Percentiles rank a stretch among this genome's conserved stretches.
phyloP scores from a whole-genome alignment of 2,797 vertebrate species.

The Sylvia borin region DNA sequence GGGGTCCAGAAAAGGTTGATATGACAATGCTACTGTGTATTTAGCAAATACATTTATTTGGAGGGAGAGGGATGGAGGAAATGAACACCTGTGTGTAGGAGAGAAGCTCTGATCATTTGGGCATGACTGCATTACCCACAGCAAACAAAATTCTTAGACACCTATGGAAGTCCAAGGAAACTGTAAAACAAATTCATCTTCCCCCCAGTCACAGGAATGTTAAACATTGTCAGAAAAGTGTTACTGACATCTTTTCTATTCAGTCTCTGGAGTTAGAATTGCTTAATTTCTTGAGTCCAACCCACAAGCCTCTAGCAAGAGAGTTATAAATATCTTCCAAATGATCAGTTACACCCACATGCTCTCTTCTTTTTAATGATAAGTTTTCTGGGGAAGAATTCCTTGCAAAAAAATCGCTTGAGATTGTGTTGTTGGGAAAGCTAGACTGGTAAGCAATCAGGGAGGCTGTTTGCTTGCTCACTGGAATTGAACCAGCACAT shows the following conservation, averaged over 20 bases:
- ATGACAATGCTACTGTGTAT: neutral
- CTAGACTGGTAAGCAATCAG: neutral
- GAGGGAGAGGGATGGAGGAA: neutral
- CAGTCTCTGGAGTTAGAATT: neutral
- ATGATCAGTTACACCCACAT: neutral
- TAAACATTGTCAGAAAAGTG: neutral
- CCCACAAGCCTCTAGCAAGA: neutral
- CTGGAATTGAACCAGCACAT: fast-evolving
- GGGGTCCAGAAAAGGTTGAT: neutral
- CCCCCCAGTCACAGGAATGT: neutral
- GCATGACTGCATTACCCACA: neutral
- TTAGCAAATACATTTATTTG: neutral
- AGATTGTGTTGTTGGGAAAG: neutral
- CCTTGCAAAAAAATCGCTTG: neutral
- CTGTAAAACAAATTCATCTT: neutral
- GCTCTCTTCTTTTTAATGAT: neutral
- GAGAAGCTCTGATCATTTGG: neutral
- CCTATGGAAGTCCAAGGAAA: neutral
- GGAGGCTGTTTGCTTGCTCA: neutral
- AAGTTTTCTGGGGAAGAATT: neutral
- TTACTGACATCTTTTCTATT: neutral
- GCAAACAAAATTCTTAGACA: neutral
- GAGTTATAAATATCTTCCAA: conserved; percentile 21
- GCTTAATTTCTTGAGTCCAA: neutral
- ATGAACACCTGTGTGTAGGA: neutral